Evolutionary conservation across 2,797 vertebrate species (phyloP), one percentile per base, ranked within the genome.

Genomic region (Coluber constrictor): DNA sequence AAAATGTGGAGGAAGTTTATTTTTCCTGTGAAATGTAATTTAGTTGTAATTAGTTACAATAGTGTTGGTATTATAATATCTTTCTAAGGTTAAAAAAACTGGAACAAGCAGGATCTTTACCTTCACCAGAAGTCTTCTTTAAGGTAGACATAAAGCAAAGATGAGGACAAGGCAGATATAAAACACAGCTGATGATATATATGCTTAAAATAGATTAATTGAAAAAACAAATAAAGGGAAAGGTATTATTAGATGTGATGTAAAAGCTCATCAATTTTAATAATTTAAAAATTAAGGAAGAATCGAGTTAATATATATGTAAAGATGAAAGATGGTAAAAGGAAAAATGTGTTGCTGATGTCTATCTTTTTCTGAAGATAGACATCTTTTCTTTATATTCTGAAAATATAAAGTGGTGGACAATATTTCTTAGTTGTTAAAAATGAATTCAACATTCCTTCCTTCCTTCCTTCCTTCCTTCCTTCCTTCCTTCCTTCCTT

Each of bases 1-100:
- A 47, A 56, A 92, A 86, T 11, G 70, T 51, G 61, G 57, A 92
- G 83, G 0, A 37, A 37, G 66, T 0, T 57, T 90, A 92, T 89
- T 51, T 89, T 92, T 25, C 43, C 87, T 37, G 12, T 86, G 37
- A 92, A 92, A 86, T 37, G 9, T 16, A 92, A 86, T 92, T 61
- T 59, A 79, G 57, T 59, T 61, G 27, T 89, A 83, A 89, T 86
- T 89, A 60, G 47, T 61, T 83, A 56, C 79, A 61, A 32, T 32
- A 60, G 18, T 4, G 2, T n/a, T 32, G 59, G 20, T 66, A 55
- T 60, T 3, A 13, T 66, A 16, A n/a, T 90, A 89, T 4, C 3
- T 27, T 60, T 57, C 51, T 61, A 37, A 23, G 16, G 56, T 20
- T 6, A 3, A 79, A 60, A 91, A 61, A 51, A 10, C 18, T 6